Base-by-base conservation (phyloP, 30 jellyfish, hydroid and myxozoan species). In the Cassiopea xamachana region DNA sequence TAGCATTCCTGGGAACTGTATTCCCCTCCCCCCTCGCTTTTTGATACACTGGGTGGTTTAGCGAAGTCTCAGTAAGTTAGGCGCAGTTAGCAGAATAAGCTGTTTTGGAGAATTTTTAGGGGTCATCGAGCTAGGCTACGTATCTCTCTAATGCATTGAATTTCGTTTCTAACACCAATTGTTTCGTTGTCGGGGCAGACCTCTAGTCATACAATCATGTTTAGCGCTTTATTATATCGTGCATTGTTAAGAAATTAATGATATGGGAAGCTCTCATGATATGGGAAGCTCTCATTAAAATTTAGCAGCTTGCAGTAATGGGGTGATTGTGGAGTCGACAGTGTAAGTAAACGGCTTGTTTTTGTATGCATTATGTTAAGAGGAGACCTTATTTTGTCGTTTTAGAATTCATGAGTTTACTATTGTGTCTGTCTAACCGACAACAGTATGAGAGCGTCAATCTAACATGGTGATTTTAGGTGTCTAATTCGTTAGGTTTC, bases 121-220 rank as follows among this genome's bases (percentile, higher is more conserved):
- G 80, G 80, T 71, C 80, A 71, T 4, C 80, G 80, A 71, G 51
- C 80, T 1, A 71, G 80, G 39, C 55, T 3, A 6, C 80, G 19
- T 19, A 43, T 8, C 19, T 19, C 4, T 2, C 27, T 78, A 69
- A 48, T 78, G 51, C 51, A 16, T 19, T 75, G 87, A 78, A 78
- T 78, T 16, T 78, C 51, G 87, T 78, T 48, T 78, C 87, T 48
- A 50, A 60, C 73, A 10, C 13, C 51, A 19, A 1, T 75, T 48
- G 69, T 44, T 19, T 78, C 27, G 87, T 48, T 43, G 75, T 69
- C n/a, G n/a, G n/a, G n/a, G 87, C 49, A 16, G 87, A 75, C 80
- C 80, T 43, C n/a, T 2, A 3, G 74, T 62, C 74, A 3, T 62
- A 27, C 74, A 2, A 9, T 9, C 64, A 51, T 51, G 64, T 4